Percentiles rank a stretch among this genome's conserved stretches.
phyloP scores from a whole-genome alignment of 2,888 invertebrate genomes.

The Cephus nigrinus region DNA sequence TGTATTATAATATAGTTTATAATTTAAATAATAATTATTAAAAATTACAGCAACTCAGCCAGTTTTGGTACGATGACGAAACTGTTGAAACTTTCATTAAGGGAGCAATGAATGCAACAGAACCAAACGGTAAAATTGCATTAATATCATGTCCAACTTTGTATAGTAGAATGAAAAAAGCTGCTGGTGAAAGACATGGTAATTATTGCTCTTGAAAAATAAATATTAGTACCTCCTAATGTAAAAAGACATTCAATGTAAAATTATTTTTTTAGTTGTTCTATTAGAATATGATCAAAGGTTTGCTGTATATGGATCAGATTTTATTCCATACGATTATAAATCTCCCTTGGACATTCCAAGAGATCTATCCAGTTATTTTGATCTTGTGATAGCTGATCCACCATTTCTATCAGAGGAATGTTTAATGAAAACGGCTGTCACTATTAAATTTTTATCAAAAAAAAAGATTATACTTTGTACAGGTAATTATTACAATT shows the following conservation, averaged over 20 bases:
- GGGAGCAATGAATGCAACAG: slow-evolving; percentile 72
- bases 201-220: slow-evolving; percentile 15
- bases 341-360: slow-evolving; percentile 79
- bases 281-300: slow-evolving; percentile 88
- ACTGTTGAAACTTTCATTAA: slow-evolving; percentile 81
- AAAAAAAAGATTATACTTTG: slow-evolving; percentile 86
- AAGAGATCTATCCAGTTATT: slow-evolving; percentile 70
- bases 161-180: slow-evolving; percentile 75
- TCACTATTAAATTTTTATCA: slow-evolving; percentile 79
- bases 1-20: not conserved
- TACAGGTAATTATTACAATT: slow-evolving; percentile 74
- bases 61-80: slow-evolving; percentile 94
- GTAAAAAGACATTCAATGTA: not conserved
- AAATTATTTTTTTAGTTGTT: slow-evolving; percentile 68
- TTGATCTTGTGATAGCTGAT: slow-evolving; percentile 90
- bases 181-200: slow-evolving; percentile 68
- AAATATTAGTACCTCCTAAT: slow-evolving; percentile 1
- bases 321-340: slow-evolving; percentile 91
- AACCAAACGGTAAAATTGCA: slow-evolving; percentile 75
- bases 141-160: slow-evolving; percentile 91
- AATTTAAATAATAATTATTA: not conserved
- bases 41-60: slow-evolving; percentile 87
- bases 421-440: slow-evolving; percentile 85
- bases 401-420: slow-evolving; percentile 96
- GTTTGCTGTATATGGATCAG: slow-evolving; percentile 80